Evolutionary conservation across 2,888 invertebrate genomes (phyloP), one percentile per base, ranked within the genome.

Genomic region (Brenthis ino): DNA sequence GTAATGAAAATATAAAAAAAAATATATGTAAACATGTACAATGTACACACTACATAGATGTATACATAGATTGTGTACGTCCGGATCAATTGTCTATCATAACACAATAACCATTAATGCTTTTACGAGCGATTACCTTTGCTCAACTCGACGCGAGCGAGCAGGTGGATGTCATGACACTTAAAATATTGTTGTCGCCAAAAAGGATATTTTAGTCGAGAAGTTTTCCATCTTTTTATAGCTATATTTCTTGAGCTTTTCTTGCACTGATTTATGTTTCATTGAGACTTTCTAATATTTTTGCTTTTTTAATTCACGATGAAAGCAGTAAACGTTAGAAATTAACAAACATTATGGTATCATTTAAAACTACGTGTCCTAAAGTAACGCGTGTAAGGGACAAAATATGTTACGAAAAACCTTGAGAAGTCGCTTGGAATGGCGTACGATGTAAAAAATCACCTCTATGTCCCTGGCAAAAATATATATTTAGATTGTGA

Each of bases 261-360:
- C 82, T 77, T 84, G 80, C 78, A 81, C 81, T 86, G 87, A 89
- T 89, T 89, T 89, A 89, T 89, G 88, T 86, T 88, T 87, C 88
- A 88, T 90, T 89, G 89, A 80, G 85, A 80, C 82, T 82, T 83
- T 84, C 79, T 82, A 82, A 71, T 81, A 83, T 82, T 83, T 86
- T 87, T 83, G 80, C 79, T 66, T 16, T 28, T 54, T 60, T 67
- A 66, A 66, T 67, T 66, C 77, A 80, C 83, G 55, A 57, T 50
- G 57, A 68, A 65, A 63, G 65, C 63, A 53, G 43, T 33, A 68
- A 70, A 65, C 65, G 65, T 57, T 61, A 50, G 47, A 72, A 71
- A 67, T 72, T 70, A 67, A 71, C 65, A 61, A 57, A 56, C 54
- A 48, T 60, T 47, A 57, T 57, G 43, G 33, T 61, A 68, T 66